Conservation (phyloP, 2,113 vertebrate species). For the Pachypanchax playfairii region DNA sequence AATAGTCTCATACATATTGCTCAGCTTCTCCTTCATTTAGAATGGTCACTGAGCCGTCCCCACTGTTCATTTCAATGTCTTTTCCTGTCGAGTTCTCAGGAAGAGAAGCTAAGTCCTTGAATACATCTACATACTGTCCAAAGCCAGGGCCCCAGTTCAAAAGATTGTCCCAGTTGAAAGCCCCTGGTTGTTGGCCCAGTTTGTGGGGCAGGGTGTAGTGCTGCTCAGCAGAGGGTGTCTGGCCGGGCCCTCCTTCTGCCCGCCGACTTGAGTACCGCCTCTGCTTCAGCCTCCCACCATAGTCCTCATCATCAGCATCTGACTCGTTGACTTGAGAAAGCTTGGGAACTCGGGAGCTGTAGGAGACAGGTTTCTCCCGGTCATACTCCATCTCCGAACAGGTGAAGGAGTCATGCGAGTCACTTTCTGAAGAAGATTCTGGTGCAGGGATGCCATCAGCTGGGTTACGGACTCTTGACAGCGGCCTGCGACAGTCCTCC, state of each 20-base stretch:
- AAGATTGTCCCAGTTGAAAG: slow-evolving; percentile 97
- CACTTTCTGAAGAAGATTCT: slow-evolving; percentile 95
- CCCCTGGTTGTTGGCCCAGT: slow-evolving; percentile 85
- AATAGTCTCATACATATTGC: slow-evolving; percentile 91
- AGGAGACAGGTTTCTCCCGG: slow-evolving; percentile 88
- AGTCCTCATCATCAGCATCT: slow-evolving; percentile 96
- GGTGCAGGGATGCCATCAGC: slow-evolving; percentile 94
- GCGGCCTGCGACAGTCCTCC: slow-evolving; percentile 90
- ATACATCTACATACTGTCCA: slow-evolving; percentile 97
- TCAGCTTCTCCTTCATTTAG: slow-evolving; percentile 91
- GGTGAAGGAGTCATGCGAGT: slow-evolving; percentile 98
- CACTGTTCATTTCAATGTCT: slow-evolving; percentile 87
- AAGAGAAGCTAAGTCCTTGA: slow-evolving; percentile 95
- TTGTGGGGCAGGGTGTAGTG: slow-evolving; percentile 86
- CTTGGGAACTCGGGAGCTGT: slow-evolving; percentile 92
- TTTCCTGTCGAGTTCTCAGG: slow-evolving; percentile 87
- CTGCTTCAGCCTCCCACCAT: slow-evolving; percentile 87
- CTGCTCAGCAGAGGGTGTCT: slow-evolving; percentile 64
- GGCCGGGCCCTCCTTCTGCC: slow-evolving; percentile 86
- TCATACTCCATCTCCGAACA: slow-evolving; percentile 99
- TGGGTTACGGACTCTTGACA: slow-evolving; percentile 92
- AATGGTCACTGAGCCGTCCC: slow-evolving; percentile 83
- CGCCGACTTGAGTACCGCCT: slow-evolving; percentile 90
- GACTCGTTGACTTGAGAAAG: slow-evolving; percentile 98
- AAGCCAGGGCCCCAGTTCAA: slow-evolving; percentile 98